Base-by-base conservation (phyloP, 1,140 invertebrate genomes). In the Frieseomelitta varia region DNA sequence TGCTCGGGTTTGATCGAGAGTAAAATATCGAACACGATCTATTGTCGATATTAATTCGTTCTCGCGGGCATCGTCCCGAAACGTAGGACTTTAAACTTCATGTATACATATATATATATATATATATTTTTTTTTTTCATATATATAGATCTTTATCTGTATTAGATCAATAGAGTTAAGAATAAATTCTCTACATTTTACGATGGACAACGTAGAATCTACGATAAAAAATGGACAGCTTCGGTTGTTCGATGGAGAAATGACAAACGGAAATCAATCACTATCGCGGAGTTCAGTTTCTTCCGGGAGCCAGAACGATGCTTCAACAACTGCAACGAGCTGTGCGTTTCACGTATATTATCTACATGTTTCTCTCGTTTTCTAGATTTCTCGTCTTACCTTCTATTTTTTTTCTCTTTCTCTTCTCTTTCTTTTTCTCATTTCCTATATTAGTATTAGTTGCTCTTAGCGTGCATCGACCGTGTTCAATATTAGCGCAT, bases 201-300 rank as follows among this genome's bases (percentile, higher is more conserved):
- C 27, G 39, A 24, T 24, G 58, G 56, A 76, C n/a, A 84, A 87
- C 61, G 61, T 51, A 84, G 67, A 56, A 75, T 87, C 27, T 71
- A 87, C 65, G 34, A 67, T 84, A 87, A 88, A 87, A 84, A 84
- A 73, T 79, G 80, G 73, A 82, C 74, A 86, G 69, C 34, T 71
- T 71, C 80, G 8, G 21, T 84, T 68, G 6, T 51, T 76, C n/a
- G n/a, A 61, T 80, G 34, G 72, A 24, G 14, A 79, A 80, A 65
- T 19, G 58, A 73, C 24, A 53, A n/a, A 15, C 58, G n/a, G 1
- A 73, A 71, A 55, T 65, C 24, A 55, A 79, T 6, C 12, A 56
- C 55, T 73, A 84, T 58, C 76, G 69, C n/a, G 58, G 68, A 73
- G 21, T 80, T 1, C 15, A 73, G 34, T 61, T 80, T 80, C 83